Conservation (phyloP, 2,888 invertebrate species). For the Sabellastarte sp. region DNA sequence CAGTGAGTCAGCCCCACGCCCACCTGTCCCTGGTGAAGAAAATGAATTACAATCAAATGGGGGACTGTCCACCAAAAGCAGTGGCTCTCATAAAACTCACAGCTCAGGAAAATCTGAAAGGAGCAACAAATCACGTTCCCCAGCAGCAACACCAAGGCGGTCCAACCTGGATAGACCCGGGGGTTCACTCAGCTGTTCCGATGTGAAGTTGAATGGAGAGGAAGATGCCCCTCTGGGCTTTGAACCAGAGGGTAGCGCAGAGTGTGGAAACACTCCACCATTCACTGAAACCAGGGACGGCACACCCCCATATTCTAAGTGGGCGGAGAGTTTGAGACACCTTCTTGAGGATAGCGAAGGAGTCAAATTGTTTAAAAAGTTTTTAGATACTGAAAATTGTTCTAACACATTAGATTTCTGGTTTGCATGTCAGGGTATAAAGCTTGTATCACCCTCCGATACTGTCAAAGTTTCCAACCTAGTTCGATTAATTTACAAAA, state of each 20-base stretch:
- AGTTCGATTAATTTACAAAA: slow-evolving; percentile 68
- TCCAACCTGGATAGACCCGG: slow-evolving; percentile 46
- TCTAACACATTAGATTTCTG: slow-evolving; percentile 68
- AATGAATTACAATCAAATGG: slow-evolving; percentile 54
- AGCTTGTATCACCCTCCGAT: slow-evolving; percentile 63
- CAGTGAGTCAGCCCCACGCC: slow-evolving; percentile 51
- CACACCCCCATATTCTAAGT: slow-evolving; percentile 77
- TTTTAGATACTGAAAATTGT: slow-evolving; percentile 55
- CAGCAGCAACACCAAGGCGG: slow-evolving; percentile 50
- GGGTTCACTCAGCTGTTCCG: slow-evolving; percentile 23
- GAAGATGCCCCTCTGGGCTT: slow-evolving; percentile 63
- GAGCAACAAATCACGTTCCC: slow-evolving; percentile 29
- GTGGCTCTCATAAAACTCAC: slow-evolving; percentile 51
- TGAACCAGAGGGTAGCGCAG: slow-evolving; percentile 65
- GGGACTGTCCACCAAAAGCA: slow-evolving; percentile 50
- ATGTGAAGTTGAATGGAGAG: slow-evolving; percentile 15
- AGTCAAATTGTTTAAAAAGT: slow-evolving; percentile 76
- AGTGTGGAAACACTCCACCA: slow-evolving; percentile 55
- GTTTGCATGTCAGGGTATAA: slow-evolving; percentile 70
- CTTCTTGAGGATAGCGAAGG: slow-evolving; percentile 87
- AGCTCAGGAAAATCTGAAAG: slow-evolving; percentile 23
- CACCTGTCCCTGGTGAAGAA: slow-evolving; percentile 57
- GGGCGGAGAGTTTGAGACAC: slow-evolving; percentile 82
- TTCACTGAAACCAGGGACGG: slow-evolving; percentile 57
- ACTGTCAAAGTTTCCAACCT: slow-evolving; percentile 65